These are phyloP conservation scores for Darevskia mixta DNA, from an alignment of 2,797 vertebrate genomes.

Conservation along the genomic window DNA sequence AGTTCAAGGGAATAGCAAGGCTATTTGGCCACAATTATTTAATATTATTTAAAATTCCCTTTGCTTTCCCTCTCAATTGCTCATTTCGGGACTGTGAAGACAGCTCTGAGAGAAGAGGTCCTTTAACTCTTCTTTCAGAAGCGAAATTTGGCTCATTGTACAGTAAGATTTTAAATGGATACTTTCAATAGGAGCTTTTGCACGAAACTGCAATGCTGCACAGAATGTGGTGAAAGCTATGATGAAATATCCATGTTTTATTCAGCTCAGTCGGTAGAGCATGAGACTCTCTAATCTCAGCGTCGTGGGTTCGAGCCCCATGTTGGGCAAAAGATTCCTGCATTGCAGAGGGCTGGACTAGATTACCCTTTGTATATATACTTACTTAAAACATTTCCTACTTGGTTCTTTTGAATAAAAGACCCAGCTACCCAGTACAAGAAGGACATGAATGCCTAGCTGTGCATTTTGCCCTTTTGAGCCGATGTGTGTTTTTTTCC, in stretches of 20 bases:
- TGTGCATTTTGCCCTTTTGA: no score
- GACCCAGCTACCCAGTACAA: no score
- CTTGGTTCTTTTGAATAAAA: no score
- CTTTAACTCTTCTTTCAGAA: conserved; percentile 15
- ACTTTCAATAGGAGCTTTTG: conserved; percentile 3
- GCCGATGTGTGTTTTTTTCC: no score
- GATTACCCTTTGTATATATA: not conserved
- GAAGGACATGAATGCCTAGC: no score
- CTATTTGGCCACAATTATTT: conserved; percentile 76
- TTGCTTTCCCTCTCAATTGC: conserved; percentile 60
- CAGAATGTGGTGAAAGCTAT: not conserved
- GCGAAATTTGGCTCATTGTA: not conserved
- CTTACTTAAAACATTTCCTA: not conserved
- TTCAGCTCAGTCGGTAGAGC: not conserved
- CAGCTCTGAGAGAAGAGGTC: conserved; percentile 35
- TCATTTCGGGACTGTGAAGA: conserved; percentile 26
- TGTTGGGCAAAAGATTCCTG: no score
- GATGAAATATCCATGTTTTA: not conserved
- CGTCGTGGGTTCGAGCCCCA: no score
- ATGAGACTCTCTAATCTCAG: no score
- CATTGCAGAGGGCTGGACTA: no score
- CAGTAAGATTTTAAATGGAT: not conserved
- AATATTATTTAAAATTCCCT: conserved; percentile 71
- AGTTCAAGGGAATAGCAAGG: conserved; percentile 67
- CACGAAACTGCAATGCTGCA: not conserved